These are phyloP conservation scores for Synchiropus splendidus DNA, from an alignment of 2,113 vertebrate species.

Conservation along the genomic window DNA sequence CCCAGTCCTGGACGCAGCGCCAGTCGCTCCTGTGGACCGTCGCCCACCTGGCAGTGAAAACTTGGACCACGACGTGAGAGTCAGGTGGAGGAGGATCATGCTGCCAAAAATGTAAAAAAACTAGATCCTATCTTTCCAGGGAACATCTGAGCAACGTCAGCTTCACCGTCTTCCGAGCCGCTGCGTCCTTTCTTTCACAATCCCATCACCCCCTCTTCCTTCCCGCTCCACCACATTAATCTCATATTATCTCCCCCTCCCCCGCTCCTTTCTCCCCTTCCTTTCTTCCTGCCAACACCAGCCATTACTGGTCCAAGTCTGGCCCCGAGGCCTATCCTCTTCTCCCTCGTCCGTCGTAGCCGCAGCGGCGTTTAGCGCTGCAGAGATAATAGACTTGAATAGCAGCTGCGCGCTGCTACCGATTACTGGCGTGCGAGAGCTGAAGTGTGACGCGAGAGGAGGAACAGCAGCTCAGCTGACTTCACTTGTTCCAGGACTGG, in stretches of 20 bases:
- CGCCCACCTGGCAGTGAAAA: no score
- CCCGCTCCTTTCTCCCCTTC: background rate
- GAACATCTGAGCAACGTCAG: background rate
- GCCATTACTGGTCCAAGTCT: constrained; percentile 20
- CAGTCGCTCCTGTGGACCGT: no score
- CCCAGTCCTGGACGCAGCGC: no score
- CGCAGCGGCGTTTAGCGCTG: constrained; percentile 19
- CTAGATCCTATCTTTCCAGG: background rate
- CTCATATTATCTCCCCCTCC: constrained; percentile 37
- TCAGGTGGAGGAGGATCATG: no score
- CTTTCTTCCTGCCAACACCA: constrained; percentile 16
- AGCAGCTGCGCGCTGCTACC: constrained; percentile 9
- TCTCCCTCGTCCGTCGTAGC: constrained; percentile 6
- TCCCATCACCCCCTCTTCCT: constrained; percentile 11
- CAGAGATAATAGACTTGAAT: constrained; percentile 34
- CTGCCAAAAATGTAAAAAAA: background rate
- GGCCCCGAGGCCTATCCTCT: constrained; percentile 9
- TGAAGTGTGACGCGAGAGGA: background rate
- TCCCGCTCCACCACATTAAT: constrained; percentile 40
- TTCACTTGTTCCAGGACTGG: no score
- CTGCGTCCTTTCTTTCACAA: constrained; percentile 2
- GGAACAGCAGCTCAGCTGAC: background rate
- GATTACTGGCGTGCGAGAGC: constrained; percentile 7
- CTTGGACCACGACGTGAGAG: no score
- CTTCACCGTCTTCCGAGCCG: background rate